phyloP scores from a whole-genome alignment of 2,888 invertebrate genomes.

The Drosophila barbarae region DNA sequence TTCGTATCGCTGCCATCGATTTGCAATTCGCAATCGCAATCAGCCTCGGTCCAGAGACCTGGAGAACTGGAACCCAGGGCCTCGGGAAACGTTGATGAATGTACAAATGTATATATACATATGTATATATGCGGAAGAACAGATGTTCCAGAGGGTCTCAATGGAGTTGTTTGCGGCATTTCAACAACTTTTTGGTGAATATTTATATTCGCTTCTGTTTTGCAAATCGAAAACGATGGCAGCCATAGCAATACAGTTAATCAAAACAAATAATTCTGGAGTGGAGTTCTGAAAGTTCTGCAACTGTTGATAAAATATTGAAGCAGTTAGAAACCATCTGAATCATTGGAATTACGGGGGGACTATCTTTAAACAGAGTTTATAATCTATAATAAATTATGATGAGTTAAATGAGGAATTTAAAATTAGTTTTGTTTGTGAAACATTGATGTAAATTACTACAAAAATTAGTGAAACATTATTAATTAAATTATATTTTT shows the following conservation, averaged over 20 bases:
- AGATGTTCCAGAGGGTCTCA: slow-evolving; percentile 22
- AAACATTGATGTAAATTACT: neutral
- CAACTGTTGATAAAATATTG: no score
- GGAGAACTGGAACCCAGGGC: slow-evolving; percentile 17
- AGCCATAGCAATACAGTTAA: neutral
- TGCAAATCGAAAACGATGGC: slow-evolving; percentile 8
- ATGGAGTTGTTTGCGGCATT: slow-evolving; percentile 51
- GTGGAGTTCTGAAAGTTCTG: no score
- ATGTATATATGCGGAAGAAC: slow-evolving; percentile 26
- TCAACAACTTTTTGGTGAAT: slow-evolving; percentile 54
- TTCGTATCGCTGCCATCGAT: slow-evolving; percentile 58
- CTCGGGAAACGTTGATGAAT: slow-evolving; percentile 46
- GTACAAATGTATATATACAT: slow-evolving; percentile 38
- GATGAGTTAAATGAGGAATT: neutral
- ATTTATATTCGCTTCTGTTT: slow-evolving; percentile 55
- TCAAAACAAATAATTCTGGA: slow-evolving; percentile 16
- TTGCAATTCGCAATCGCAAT: slow-evolving; percentile 75
- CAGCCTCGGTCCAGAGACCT: slow-evolving; percentile 57
- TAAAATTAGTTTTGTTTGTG: neutral
- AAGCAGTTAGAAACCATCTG: no score
- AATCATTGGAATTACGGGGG: neutral
- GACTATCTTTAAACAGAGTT: neutral
- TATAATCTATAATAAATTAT: neutral
- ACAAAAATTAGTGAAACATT: neutral
- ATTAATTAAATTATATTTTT: no score